Percentiles rank a stretch among this genome's conserved stretches.
Evolutionary conservation across 92 coral and sea anemone genomes (phyloP).

Genomic region (Isaurus tuberculatus): DNA sequence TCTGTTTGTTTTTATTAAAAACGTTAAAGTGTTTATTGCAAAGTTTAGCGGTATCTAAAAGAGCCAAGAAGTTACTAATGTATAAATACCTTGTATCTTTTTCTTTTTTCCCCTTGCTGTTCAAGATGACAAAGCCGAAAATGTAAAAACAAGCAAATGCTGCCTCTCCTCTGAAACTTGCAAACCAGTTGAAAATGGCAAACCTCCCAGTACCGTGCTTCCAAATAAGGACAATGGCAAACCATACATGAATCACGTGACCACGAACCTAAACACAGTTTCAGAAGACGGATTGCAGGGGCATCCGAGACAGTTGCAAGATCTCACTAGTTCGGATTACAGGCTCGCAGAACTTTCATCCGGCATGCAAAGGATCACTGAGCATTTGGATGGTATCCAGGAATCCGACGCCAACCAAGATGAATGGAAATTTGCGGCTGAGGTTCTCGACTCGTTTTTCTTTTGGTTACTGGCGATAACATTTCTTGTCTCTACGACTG

Average conservation of each 20-base stretch:
- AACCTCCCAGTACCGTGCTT: neutral
- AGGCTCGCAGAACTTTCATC: constrained; percentile 13
- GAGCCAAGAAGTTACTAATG: no score
- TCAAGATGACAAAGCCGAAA: constrained; percentile 14
- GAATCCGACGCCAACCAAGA: constrained; percentile 61
- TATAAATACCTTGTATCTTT: neutral
- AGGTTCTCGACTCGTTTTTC: constrained; percentile 80
- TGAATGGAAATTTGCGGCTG: constrained; percentile 91
- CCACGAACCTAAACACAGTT: neutral
- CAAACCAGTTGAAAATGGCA: neutral
- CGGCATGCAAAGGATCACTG: constrained; percentile 36
- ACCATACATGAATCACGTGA: constrained; percentile 18
- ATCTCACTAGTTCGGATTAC: neutral
- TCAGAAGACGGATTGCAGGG: constrained; percentile 36
- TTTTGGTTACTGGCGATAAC: constrained; percentile 80
- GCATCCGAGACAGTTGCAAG: neutral
- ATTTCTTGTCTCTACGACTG: constrained; percentile 66
- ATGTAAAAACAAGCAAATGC: constrained; percentile 16
- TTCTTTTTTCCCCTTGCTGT: neutral
- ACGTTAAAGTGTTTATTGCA: neutral
- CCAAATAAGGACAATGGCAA: constrained; percentile 32
- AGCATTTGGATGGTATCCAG: constrained; percentile 63
- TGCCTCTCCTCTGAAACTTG: constrained; percentile 25
- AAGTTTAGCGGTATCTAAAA: no score
- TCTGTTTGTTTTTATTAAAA: no score